phyloP scores from a whole-genome alignment of 2,797 vertebrate genomes.

The Austrolebias charrua region DNA sequence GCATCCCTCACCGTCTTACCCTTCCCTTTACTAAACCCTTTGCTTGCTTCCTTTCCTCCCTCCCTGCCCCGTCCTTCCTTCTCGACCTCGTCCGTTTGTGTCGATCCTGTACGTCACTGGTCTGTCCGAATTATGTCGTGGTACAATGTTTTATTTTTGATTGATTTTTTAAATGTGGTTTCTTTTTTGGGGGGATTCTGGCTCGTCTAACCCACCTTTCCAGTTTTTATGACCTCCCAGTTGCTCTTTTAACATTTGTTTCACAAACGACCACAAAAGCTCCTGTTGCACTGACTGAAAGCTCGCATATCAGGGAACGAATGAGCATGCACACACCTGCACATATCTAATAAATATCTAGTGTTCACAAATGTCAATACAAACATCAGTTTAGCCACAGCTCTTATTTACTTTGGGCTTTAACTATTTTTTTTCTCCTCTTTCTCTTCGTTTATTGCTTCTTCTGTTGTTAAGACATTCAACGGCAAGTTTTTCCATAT shows the following conservation, averaged over 20 bases:
- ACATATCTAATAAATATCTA: constrained; percentile 30
- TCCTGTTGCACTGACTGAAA: constrained; percentile 65
- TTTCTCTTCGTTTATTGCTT: constrained; percentile 28
- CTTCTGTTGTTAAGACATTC: constrained; percentile 6
- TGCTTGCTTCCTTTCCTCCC: constrained; percentile 52
- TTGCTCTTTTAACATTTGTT: constrained; percentile 6
- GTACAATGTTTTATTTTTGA: constrained; percentile 49
- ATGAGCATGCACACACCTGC: constrained; percentile 9
- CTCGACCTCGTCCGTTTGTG: constrained; percentile 48
- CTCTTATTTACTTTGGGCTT: constrained; percentile 19
- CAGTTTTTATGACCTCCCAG: constrained; percentile 7
- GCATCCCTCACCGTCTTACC: constrained; percentile 46
- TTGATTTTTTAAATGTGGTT: constrained; percentile 12
- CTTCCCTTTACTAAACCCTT: constrained; percentile 11
- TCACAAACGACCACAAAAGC: constrained; percentile 30
- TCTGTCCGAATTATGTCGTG: constrained; percentile 55
- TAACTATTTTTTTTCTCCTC: constrained; percentile 33
- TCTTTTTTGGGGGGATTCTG: constrained; percentile 25
- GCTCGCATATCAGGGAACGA: constrained; percentile 32
- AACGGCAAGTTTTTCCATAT: background rate
- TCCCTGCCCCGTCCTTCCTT: constrained; percentile 18
- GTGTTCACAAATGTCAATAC: constrained; percentile 6
- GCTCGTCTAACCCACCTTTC: constrained; percentile 17
- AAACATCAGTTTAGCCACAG: constrained; percentile 30
- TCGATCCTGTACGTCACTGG: constrained; percentile 33